Evolutionary conservation across 2,888 invertebrate genomes (phyloP).

Genomic region (Andricus quercusramuli): DNA sequence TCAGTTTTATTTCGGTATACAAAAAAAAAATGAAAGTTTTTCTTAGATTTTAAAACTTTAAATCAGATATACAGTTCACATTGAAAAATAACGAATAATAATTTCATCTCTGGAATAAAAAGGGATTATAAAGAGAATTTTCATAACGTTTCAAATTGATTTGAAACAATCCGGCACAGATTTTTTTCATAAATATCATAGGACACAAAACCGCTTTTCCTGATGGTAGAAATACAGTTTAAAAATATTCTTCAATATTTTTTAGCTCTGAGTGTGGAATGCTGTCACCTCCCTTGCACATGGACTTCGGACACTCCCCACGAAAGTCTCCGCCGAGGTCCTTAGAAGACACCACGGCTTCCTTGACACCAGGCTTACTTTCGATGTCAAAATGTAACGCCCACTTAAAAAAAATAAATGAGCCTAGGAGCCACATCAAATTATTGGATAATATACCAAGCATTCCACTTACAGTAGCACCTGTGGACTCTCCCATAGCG

Average conservation of each 20-base stretch:
- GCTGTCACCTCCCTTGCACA: not conserved
- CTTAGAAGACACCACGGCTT: constrained; percentile 44
- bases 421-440: constrained; percentile 73
- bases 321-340: constrained; percentile 59
- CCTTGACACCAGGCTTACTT: constrained; percentile 61
- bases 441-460: constrained; percentile 74
- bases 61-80: too few relatives aligned
- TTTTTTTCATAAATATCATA: not conserved
- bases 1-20: not conserved
- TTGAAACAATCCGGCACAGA: not conserved
- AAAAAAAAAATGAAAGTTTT: not conserved
- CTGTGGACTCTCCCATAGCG: constrained; percentile 66
- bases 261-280: constrained; percentile 31
- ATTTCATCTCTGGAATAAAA: too few relatives aligned
- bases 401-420: constrained; percentile 73
- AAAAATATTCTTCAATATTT: not conserved
- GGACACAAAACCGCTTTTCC: not conserved
- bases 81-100: too few relatives aligned
- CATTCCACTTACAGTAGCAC: constrained; percentile 68
- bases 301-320: constrained; percentile 52
- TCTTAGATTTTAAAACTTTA: too few relatives aligned
- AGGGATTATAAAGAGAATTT: too few relatives aligned
- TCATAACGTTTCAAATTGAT: too few relatives aligned
- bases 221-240: not conserved
- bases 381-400: constrained; percentile 72